Percentiles rank a stretch among this genome's conserved stretches.
phyloP scores from a whole-genome alignment of 1,140 invertebrate species.

The Pogonus chalceus region DNA sequence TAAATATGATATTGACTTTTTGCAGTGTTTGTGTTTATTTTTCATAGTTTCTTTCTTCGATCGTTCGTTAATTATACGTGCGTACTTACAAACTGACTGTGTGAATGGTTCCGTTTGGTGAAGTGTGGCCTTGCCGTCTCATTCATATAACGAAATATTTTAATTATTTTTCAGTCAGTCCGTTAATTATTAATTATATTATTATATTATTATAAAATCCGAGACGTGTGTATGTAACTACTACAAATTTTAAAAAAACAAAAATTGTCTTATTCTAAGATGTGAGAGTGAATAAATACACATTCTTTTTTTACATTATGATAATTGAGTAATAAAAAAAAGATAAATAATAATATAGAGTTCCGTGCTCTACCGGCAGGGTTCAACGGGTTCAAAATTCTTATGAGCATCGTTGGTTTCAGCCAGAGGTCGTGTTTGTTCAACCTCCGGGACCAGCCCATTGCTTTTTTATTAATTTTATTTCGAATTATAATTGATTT shows the following conservation, averaged over 20 bases:
- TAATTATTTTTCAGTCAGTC: background rate
- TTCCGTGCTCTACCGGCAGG: background rate
- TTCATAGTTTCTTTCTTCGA: constrained; percentile 20
- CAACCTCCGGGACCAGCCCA: background rate
- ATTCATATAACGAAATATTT: too few relatives aligned
- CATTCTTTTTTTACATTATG: background rate
- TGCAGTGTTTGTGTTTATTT: constrained; percentile 25
- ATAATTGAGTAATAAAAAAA: background rate
- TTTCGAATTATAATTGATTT: background rate
- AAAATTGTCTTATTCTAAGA: background rate
- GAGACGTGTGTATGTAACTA: constrained; percentile 2
- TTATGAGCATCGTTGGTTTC: background rate
- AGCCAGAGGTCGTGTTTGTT: background rate
- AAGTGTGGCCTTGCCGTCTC: too few relatives aligned
- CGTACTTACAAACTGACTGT: constrained; percentile 21
- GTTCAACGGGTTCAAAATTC: constrained; percentile 2
- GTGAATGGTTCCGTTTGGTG: constrained; percentile 19
- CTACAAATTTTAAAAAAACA: background rate
- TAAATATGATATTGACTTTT: constrained; percentile 17
- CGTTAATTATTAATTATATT: background rate
- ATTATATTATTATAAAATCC: background rate
- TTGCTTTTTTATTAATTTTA: background rate
- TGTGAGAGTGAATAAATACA: constrained; percentile 2
- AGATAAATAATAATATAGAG: background rate
- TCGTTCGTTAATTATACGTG: constrained; percentile 15